Conservation (phyloP, 2,888 invertebrate species). For the Callyntrura guangdongensis region DNA sequence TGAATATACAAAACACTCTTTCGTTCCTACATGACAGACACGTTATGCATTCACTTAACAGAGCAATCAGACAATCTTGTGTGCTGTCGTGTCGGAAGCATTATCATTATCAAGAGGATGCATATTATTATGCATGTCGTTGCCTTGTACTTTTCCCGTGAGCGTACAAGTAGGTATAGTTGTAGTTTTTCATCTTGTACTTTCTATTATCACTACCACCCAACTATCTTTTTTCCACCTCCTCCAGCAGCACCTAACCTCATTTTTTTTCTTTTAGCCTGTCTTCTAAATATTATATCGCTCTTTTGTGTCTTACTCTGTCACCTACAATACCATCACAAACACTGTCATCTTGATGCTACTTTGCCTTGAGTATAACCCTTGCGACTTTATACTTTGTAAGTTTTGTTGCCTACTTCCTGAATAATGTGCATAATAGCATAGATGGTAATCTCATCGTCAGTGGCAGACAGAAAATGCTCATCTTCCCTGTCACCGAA, state of each 20-base stretch:
- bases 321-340: not conserved
- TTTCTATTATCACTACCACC: not conserved
- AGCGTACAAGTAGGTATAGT: not conserved
- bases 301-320: not conserved
- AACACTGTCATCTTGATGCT: not conserved
- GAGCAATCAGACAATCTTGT: slow-evolving; percentile 40
- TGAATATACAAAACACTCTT: slow-evolving; percentile 33
- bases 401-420: not conserved
- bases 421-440: no score
- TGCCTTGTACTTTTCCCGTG: not conserved
- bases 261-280: slow-evolving; percentile 1
- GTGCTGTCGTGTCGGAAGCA: not conserved
- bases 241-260: not conserved
- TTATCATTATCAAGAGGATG: not conserved
- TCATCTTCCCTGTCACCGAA: not conserved
- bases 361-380: not conserved
- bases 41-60: slow-evolving; percentile 19
- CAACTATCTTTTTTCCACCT: not conserved
- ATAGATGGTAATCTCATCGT: no score
- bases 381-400: not conserved
- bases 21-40: slow-evolving; percentile 31
- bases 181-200: slow-evolving; percentile 3
- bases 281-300: not conserved
- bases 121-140: not conserved
- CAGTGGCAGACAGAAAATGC: not conserved